Evolutionary conservation across 2,888 invertebrate species (phyloP).

Genomic region (Sarcophaga carnaria): DNA sequence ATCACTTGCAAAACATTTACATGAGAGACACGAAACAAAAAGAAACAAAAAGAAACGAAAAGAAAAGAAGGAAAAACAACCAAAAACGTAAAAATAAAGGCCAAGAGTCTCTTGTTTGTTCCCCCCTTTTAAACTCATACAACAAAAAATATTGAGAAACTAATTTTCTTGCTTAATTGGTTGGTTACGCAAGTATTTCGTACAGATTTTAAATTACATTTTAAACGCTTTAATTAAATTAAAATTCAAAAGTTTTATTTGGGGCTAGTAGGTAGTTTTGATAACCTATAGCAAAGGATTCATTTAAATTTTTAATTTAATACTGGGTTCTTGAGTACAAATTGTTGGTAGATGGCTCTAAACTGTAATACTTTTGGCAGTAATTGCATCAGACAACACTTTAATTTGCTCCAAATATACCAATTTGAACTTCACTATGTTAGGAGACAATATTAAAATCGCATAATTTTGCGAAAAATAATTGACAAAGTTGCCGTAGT

Average conservation of each 20-base stretch:
- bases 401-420: no score
- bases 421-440: no score
- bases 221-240: background rate
- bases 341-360: no score
- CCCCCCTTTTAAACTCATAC: background rate
- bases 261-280: no score
- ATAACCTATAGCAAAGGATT: no score
- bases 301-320: no score
- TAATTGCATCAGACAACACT: no score
- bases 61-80: background rate
- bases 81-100: background rate
- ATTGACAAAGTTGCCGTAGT: background rate
- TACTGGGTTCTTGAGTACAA: no score
- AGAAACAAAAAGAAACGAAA: slow-evolving; percentile 22
- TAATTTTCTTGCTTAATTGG: background rate
- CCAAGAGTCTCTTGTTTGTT: slow-evolving; percentile 37
- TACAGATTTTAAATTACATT: background rate
- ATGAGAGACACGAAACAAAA: background rate
- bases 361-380: no score
- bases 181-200: no score
- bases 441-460: background rate
- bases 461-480: no score
- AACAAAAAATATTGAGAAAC: background rate
- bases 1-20: slow-evolving; percentile 4
- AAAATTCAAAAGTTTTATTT: no score